Evolutionary conservation across 2,113 vertebrate genomes (phyloP).

Genomic region (Sporophila hypoxantha): DNA sequence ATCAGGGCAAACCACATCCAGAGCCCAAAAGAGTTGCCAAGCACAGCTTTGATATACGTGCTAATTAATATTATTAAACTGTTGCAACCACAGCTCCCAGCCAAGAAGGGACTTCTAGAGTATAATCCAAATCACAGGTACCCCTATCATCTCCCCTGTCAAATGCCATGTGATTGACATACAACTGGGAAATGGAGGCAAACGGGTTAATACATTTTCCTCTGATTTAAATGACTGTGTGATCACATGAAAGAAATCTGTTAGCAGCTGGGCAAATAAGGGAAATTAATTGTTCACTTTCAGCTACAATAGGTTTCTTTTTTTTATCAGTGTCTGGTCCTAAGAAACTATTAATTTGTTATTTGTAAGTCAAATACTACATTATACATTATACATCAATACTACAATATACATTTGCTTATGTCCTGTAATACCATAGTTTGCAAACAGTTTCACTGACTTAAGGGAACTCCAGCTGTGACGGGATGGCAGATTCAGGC

Average conservation of each 20-base stretch:
- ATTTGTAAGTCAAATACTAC: background rate
- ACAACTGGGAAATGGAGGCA: background rate
- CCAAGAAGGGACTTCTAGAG: background rate
- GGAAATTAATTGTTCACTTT: background rate
- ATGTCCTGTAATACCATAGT: background rate
- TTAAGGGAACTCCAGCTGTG: background rate
- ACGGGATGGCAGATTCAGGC: background rate
- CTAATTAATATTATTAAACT: background rate
- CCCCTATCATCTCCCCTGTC: background rate
- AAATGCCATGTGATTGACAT: background rate
- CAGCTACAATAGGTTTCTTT: background rate
- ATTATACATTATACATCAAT: too few species aligned
- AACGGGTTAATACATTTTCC: background rate
- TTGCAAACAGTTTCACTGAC: background rate
- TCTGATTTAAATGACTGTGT: background rate
- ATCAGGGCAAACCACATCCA: background rate
- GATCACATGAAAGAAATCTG: background rate
- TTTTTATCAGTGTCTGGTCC: background rate
- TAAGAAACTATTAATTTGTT: background rate
- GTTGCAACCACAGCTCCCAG: background rate
- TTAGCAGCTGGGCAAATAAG: background rate
- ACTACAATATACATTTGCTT: background rate
- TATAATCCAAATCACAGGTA: background rate
- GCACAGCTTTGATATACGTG: background rate
- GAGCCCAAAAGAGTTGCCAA: background rate